Conservation (phyloP, 2,797 vertebrate genomes). For the Eleutherodactylus coqui region DNA sequence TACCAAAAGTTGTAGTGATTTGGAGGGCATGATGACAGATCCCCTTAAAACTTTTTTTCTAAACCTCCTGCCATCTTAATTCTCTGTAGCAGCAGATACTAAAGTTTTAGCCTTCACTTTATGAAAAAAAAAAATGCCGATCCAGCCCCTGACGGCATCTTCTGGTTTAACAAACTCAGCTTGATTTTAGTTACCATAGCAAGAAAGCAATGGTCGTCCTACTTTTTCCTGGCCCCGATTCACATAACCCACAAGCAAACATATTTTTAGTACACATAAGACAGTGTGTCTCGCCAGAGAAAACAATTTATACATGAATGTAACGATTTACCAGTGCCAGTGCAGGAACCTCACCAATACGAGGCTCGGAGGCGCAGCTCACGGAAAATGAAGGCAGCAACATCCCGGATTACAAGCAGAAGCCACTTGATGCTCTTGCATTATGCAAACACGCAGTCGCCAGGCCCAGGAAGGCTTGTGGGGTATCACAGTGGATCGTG, state of each 20-base stretch:
- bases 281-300: conserved; percentile 77
- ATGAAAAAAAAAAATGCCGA: too few relatives aligned
- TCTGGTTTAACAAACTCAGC: conserved; percentile 35
- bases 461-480: conserved; percentile 31
- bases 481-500: conserved; percentile 18
- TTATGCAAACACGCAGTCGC: conserved; percentile 32
- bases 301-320: conserved; percentile 79
- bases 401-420: conserved; percentile 6
- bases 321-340: conserved; percentile 77
- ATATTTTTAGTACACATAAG: conserved; percentile 76
- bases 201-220: conserved; percentile 37
- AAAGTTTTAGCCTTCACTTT: background rate
- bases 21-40: too few relatives aligned
- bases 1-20: too few relatives aligned
- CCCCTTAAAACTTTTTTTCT: too few relatives aligned
- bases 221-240: conserved; percentile 69
- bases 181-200: conserved; percentile 26
- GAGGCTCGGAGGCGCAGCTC: conserved; percentile 73
- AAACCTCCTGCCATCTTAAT: background rate
- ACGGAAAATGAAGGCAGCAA: conserved; percentile 26
- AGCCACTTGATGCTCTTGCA: background rate
- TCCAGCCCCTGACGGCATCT: conserved; percentile 12
- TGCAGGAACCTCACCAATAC: conserved; percentile 70
- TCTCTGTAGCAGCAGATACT: background rate
- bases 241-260: conserved; percentile 77